A percentile compares a stretch with the other conserved stretches of the same genome.
phyloP scores from a whole-genome alignment of 2,113 vertebrate genomes.

The Callionymus lyra region DNA sequence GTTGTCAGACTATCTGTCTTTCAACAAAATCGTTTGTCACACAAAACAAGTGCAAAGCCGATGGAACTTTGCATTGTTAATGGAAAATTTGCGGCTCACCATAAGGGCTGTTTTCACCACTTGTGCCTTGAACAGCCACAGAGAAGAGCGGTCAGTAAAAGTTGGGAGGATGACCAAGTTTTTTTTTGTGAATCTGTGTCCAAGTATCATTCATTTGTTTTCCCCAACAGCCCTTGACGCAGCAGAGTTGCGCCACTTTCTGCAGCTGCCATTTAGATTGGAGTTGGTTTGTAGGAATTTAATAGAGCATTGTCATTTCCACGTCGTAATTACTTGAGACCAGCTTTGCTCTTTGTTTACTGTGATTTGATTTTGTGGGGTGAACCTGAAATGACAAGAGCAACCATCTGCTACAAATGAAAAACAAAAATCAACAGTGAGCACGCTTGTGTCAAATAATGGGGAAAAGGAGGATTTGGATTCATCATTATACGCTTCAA shows the following conservation, averaged over 20 bases:
- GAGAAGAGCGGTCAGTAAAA: slow-evolving; percentile 21
- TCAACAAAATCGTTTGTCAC: slow-evolving; percentile 6
- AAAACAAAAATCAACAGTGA: too few relatives aligned
- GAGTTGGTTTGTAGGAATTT: too few relatives aligned
- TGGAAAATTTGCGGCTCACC: slow-evolving; percentile 29
- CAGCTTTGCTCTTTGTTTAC: too few relatives aligned
- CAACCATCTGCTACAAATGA: too few relatives aligned
- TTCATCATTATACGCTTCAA: too few relatives aligned
- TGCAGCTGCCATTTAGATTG: background rate
- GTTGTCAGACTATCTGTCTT: too few relatives aligned
- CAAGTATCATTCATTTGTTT: slow-evolving; percentile 10
- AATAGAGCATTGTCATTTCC: too few relatives aligned
- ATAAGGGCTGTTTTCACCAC: slow-evolving; percentile 27
- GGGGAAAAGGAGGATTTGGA: too few relatives aligned
- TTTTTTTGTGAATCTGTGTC: slow-evolving; percentile 17
- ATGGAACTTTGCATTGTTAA: slow-evolving; percentile 36
- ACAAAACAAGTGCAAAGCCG: slow-evolving; percentile 22
- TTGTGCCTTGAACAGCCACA: slow-evolving; percentile 20
- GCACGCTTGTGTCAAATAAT: too few relatives aligned
- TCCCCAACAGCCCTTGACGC: slow-evolving; percentile 3
- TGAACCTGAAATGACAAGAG: too few relatives aligned
- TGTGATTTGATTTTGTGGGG: too few relatives aligned
- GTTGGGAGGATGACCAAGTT: slow-evolving; percentile 14
- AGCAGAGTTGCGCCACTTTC: background rate
- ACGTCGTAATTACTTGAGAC: too few relatives aligned